phyloP scores from a whole-genome alignment of 2,888 invertebrate species.

The Caenorhabditis doughertyi region DNA sequence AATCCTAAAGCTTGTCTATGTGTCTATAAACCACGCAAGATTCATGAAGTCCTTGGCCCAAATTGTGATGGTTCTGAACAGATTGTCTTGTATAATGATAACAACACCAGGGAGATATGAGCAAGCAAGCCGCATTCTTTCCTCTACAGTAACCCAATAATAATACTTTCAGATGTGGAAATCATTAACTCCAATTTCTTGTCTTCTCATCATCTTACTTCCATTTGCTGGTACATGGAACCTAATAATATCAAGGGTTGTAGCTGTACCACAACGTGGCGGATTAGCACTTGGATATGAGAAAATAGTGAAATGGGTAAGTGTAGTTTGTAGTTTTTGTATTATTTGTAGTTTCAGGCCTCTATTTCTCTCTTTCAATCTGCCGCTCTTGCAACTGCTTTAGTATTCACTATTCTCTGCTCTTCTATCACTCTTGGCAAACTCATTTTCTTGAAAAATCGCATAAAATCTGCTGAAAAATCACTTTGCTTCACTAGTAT shows the following conservation, averaged over 20 bases:
- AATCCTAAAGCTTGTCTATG: conserved; percentile 4
- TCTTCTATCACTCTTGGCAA: conserved; percentile 30
- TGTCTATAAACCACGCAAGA: background rate
- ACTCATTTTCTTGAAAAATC: conserved; percentile 14
- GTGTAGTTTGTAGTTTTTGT: background rate
- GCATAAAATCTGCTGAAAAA: conserved; percentile 42
- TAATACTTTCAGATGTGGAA: conserved; percentile 25
- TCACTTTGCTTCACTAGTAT: conserved; percentile 36
- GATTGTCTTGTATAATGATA: conserved; percentile 41
- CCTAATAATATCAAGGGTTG: conserved; percentile 9
- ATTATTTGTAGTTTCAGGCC: conserved; percentile 19
- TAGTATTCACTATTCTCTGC: conserved; percentile 10
- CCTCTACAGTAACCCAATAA: background rate
- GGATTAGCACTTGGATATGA: conserved; percentile 29
- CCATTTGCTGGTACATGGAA: conserved; percentile 42
- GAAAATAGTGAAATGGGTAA: conserved; percentile 20
- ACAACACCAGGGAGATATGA: conserved; percentile 1
- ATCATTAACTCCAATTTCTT: background rate
- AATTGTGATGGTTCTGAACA: conserved; percentile 44
- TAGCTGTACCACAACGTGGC: background rate
- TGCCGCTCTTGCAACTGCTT: conserved; percentile 8
- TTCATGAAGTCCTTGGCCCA: conserved; percentile 40
- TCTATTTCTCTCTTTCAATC: conserved; percentile 38
- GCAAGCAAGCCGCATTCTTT: background rate
- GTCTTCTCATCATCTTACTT: background rate